phyloP scores from a whole-genome alignment of 2,797 vertebrate genomes.

The Distichodus sexfasciatus region DNA sequence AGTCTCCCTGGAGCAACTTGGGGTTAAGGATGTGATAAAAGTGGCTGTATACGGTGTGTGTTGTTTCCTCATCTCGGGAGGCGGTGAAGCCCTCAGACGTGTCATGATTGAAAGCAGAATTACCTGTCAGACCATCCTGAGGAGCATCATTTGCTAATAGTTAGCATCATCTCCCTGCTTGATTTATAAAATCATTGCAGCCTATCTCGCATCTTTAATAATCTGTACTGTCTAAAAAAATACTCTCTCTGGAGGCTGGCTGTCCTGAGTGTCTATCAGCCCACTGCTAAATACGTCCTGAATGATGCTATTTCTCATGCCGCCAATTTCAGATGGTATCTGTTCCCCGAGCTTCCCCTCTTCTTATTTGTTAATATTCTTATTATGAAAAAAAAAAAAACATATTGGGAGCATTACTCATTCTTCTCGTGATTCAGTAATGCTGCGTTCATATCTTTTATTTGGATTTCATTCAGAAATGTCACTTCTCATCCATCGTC shows the following conservation, averaged over 20 bases:
- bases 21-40: no score
- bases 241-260: background rate
- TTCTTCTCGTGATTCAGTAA: no score
- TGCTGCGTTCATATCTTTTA: no score
- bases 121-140: background rate
- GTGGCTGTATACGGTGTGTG: background rate
- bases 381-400: no score
- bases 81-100: background rate
- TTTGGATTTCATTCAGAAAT: no score
- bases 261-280: background rate
- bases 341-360: no score
- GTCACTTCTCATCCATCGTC: no score
- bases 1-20: no score
- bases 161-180: background rate
- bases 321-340: background rate
- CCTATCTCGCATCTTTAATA: background rate
- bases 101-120: background rate
- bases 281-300: conserved; percentile 3
- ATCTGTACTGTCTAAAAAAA: background rate
- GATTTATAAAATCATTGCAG: conserved; percentile 2
- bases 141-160: background rate
- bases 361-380: no score
- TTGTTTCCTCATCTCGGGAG: background rate
- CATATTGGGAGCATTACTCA: background rate
- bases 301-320: no score